Evolutionary conservation across 2,797 vertebrate genomes (phyloP).

Genomic region (Chaetophractus vellerosus): DNA sequence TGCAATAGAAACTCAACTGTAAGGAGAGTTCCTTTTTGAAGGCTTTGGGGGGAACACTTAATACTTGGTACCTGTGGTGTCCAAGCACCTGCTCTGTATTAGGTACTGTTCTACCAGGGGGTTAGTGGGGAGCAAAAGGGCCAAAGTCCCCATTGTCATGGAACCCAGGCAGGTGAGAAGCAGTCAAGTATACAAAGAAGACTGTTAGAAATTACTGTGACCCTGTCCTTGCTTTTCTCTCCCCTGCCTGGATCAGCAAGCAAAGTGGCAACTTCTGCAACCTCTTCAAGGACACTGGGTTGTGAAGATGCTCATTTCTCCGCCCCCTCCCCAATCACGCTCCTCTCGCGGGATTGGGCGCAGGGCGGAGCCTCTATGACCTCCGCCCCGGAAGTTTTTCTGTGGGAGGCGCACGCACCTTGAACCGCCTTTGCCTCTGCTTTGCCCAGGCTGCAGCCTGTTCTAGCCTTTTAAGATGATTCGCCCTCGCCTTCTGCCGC

Average conservation of each 20-base stretch:
- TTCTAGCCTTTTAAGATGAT: conserved; percentile 85
- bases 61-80: accelerated
- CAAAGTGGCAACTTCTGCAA: no score
- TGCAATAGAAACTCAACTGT: not conserved
- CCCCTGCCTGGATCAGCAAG: no score
- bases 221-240: no score
- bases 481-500: not conserved
- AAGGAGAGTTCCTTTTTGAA: no score
- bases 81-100: not conserved
- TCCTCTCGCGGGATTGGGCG: conserved; percentile 12
- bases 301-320: accelerated
- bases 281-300: not conserved
- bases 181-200: not conserved
- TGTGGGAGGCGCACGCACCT: not conserved
- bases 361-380: conserved; percentile 15
- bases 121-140: not conserved
- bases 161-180: not conserved
- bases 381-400: conserved; percentile 80
- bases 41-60: not conserved
- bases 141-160: not conserved
- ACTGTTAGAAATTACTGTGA: not conserved
- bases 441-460: not conserved
- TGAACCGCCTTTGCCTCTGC: not conserved
- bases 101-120: accelerated
- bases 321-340: accelerated